Evolutionary conservation across 2,113 vertebrate genomes (phyloP).

Genomic region (Plectropomus leopardus): DNA sequence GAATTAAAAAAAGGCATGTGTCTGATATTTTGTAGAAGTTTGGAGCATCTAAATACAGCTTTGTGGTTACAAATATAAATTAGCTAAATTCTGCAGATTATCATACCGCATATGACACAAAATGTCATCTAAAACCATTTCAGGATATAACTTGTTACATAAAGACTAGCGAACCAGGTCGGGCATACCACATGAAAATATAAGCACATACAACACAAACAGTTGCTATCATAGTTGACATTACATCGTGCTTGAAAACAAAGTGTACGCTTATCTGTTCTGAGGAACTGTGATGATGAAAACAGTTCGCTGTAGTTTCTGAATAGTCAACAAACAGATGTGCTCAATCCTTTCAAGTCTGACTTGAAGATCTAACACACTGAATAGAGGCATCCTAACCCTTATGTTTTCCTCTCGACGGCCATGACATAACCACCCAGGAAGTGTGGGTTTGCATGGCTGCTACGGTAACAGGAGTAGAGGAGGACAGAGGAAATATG

Average conservation of each 20-base stretch:
- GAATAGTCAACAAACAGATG: background rate
- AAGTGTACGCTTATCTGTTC: background rate
- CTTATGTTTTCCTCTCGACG: conserved; percentile 41
- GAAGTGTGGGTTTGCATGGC: conserved; percentile 71
- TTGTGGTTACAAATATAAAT: conserved; percentile 32
- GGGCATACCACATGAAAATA: conserved; percentile 21
- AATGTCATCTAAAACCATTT: conserved; percentile 18
- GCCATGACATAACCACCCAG: conserved; percentile 70
- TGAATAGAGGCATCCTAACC: conserved; percentile 39
- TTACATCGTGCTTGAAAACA: background rate
- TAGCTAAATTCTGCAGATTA: conserved; percentile 4
- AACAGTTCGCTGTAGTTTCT: background rate
- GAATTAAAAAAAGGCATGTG: conserved; percentile 40
- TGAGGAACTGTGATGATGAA: background rate
- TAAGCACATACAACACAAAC: background rate
- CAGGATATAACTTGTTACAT: conserved; percentile 5
- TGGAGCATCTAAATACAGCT: conserved; percentile 15
- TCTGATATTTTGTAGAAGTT: conserved; percentile 51
- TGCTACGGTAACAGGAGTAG: conserved; percentile 75
- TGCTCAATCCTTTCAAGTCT: background rate
- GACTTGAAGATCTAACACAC: conserved; percentile 13
- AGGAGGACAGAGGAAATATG: conserved; percentile 74
- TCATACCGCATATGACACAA: conserved; percentile 6
- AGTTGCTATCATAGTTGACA: background rate
- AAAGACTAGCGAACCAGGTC: background rate